Percentiles rank a stretch among this genome's conserved stretches.
These are phyloP conservation scores for Drosophila oshimai DNA, from an alignment of 1,140 invertebrate species.

Conservation along the genomic window DNA sequence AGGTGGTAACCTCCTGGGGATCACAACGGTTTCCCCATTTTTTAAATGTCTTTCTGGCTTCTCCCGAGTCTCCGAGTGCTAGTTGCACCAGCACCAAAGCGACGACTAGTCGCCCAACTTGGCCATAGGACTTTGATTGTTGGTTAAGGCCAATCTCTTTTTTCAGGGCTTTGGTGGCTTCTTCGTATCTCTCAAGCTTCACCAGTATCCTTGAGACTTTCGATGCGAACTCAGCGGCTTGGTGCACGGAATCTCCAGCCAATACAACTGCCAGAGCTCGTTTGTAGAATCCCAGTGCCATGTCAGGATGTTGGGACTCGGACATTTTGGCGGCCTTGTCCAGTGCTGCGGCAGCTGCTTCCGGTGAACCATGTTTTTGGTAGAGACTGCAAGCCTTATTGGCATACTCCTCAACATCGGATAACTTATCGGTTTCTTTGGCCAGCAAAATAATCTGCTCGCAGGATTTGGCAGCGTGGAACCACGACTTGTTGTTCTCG, in stretches of 20 bases:
- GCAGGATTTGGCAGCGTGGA: constrained; percentile 94
- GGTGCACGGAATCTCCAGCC: constrained; percentile 92
- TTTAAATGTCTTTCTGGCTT: constrained; percentile 96
- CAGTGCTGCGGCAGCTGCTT: constrained; percentile 93
- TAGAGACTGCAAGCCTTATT: constrained; percentile 92
- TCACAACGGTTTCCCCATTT: constrained; percentile 92
- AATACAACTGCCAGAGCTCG: constrained; percentile 93
- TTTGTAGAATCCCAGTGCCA: constrained; percentile 91
- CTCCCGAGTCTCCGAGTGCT: constrained; percentile 94
- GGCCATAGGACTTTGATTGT: constrained; percentile 88
- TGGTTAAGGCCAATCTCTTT: constrained; percentile 93
- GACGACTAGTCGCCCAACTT: constrained; percentile 92
- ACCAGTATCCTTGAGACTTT: constrained; percentile 93
- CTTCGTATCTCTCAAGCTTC: constrained; percentile 90
- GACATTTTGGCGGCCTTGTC: constrained; percentile 96
- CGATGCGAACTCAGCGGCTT: constrained; percentile 93
- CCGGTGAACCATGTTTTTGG: constrained; percentile 94
- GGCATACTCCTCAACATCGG: constrained; percentile 89
- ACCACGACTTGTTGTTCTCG: constrained; percentile 92
- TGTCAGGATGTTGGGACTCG: constrained; percentile 89
- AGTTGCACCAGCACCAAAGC: constrained; percentile 94
- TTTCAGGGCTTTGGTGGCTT: constrained; percentile 93
- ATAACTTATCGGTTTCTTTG: constrained; percentile 90
- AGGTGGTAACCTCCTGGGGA: constrained; percentile 88
- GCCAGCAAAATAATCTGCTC: constrained; percentile 88